Percentiles rank a stretch among this genome's conserved stretches.
Conservation (phyloP, 2,797 vertebrate species). For the Apogon hyalosoma region DNA sequence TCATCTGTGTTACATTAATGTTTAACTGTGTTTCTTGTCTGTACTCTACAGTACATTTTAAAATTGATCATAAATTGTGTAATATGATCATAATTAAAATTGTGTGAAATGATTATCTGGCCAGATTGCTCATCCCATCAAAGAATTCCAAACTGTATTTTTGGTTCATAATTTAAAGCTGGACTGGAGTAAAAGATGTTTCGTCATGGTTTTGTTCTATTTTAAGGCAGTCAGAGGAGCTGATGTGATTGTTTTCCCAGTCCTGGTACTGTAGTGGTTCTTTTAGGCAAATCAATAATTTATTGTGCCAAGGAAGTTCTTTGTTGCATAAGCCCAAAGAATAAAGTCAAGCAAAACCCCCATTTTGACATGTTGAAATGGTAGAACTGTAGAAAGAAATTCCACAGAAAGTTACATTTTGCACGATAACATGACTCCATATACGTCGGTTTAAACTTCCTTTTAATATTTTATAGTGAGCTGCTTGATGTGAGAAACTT, state of each 20-base stretch:
- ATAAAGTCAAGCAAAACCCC: constrained; percentile 20
- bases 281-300: constrained; percentile 49
- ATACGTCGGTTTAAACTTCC: constrained; percentile 27
- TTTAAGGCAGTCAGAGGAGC: constrained; percentile 10
- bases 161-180: too few species aligned
- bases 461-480: constrained; percentile 8
- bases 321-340: constrained; percentile 27
- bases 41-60: too few species aligned
- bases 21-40: too few species aligned
- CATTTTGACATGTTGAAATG: constrained; percentile 23
- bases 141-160: too few species aligned
- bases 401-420: not conserved
- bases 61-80: too few species aligned
- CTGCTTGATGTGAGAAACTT: not conserved
- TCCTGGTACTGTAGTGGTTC: constrained; percentile 23
- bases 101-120: too few species aligned
- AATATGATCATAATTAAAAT: too few species aligned
- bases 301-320: constrained; percentile 27
- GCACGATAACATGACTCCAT: not conserved
- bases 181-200: not conserved
- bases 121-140: too few species aligned
- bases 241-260: constrained; percentile 25
- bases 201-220: not conserved
- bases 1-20: too few species aligned
- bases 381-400: constrained; percentile 6